Evolutionary conservation across 2,113 vertebrate species (phyloP).

Genomic region (Nothobranchius furzeri): DNA sequence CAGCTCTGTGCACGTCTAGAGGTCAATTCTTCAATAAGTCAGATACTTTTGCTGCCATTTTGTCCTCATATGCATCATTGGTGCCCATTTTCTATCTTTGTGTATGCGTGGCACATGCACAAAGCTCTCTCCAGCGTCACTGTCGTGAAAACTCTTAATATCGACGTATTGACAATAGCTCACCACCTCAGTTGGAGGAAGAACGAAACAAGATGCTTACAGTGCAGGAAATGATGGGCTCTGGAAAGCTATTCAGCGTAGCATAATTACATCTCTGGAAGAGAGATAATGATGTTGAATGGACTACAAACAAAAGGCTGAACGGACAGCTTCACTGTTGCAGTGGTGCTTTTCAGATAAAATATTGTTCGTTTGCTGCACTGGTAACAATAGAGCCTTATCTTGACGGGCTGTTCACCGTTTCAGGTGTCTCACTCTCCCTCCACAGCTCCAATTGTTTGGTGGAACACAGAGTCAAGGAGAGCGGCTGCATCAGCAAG

Average conservation of each 20-base stretch:
- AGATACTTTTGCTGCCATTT: conserved; percentile 3
- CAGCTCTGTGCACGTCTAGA: neutral
- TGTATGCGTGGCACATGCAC: conserved; percentile 13
- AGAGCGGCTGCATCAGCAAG: conserved; percentile 10
- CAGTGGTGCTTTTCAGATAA: conserved; percentile 54
- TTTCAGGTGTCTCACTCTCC: conserved; percentile 40
- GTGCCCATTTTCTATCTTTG: conserved; percentile 33
- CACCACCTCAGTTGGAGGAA: conserved; percentile 35
- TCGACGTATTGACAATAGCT: conserved; percentile 63
- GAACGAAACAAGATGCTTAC: conserved; percentile 62
- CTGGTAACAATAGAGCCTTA: conserved; percentile 37
- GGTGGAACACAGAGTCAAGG: conserved; percentile 12
- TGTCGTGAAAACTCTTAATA: conserved; percentile 38
- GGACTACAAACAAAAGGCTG: conserved; percentile 63
- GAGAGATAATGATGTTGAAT: conserved; percentile 71
- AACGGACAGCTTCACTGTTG: conserved; percentile 44
- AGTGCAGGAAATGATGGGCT: conserved; percentile 67
- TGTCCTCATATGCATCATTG: conserved; percentile 9
- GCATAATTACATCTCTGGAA: conserved; percentile 66
- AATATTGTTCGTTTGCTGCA: conserved; percentile 41
- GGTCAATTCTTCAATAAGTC: conserved; percentile 29
- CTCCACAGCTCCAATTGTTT: conserved; percentile 1
- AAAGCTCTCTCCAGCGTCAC: conserved; percentile 18
- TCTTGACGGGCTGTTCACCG: conserved; percentile 5
- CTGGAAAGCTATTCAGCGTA: conserved; percentile 62